phyloP scores from a whole-genome alignment of 2,888 invertebrate genomes.

The Branchipolynoe longqiensis region DNA sequence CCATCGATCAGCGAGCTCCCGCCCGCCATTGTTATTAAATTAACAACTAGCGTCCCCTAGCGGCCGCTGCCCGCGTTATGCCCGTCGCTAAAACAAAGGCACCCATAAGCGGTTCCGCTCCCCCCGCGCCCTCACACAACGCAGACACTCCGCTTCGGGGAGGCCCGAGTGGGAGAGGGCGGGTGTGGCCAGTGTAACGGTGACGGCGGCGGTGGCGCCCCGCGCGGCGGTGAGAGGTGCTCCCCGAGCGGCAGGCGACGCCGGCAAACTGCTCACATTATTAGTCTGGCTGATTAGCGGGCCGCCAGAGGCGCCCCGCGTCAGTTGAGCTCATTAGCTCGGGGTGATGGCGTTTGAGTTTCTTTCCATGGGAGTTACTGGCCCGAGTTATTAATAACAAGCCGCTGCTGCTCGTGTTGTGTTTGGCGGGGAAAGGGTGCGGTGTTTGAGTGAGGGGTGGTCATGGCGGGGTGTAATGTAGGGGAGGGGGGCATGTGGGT shows the following conservation, averaged over 20 bases:
- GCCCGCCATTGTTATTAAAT: slow-evolving; percentile 38
- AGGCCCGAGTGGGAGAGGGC: no score
- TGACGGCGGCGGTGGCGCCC: background rate
- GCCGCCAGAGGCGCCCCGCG: background rate
- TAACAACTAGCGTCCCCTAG: slow-evolving; percentile 29
- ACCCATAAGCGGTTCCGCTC: slow-evolving; percentile 8
- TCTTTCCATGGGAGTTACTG: background rate
- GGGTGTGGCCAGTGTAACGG: no score
- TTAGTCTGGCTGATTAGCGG: background rate
- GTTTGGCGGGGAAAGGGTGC: no score
- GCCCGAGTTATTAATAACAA: slow-evolving; percentile 4
- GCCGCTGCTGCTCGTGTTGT: no score
- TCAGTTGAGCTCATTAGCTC: no score
- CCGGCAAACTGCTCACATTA: slow-evolving; percentile 27
- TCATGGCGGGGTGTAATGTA: background rate
- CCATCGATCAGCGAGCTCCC: background rate
- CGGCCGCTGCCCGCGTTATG: background rate
- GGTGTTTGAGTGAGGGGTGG: no score
- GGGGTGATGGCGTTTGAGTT: background rate
- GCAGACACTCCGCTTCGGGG: no score
- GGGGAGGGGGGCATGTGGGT: background rate
- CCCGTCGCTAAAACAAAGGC: slow-evolving; percentile 50
- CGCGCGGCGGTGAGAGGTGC: background rate
- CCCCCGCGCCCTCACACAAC: background rate
- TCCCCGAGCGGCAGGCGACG: background rate